phyloP scores from a whole-genome alignment of 2,888 invertebrate genomes.

The Clitarchus hookeri region DNA sequence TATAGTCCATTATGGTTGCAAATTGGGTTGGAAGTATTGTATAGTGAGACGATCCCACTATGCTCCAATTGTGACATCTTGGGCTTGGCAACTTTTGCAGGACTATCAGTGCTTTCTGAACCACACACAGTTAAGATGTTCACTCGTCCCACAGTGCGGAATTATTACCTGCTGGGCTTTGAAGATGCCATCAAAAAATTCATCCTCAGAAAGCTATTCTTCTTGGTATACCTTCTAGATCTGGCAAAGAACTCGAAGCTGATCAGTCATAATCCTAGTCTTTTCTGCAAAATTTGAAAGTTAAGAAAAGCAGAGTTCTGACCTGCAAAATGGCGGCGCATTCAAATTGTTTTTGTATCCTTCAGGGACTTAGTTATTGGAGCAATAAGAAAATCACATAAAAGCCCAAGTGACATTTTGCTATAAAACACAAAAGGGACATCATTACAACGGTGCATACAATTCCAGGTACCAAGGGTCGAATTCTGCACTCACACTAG shows the following conservation, averaged over 20 bases:
- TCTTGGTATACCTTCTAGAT: constrained; percentile 83
- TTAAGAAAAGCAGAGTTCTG: too few species aligned
- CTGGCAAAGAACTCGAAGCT: constrained; percentile 78
- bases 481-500: too few species aligned
- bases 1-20: constrained; percentile 92
- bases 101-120: constrained; percentile 75
- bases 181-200: constrained; percentile 74
- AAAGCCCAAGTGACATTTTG: too few species aligned
- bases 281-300: constrained; percentile 64
- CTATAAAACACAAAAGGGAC: too few species aligned
- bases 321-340: too few species aligned
- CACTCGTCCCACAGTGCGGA: constrained; percentile 66
- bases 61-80: constrained; percentile 78
- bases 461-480: too few species aligned
- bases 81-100: constrained; percentile 75
- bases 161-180: constrained; percentile 65
- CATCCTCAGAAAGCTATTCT: constrained; percentile 81
- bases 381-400: too few species aligned
- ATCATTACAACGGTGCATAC: too few species aligned
- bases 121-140: constrained; percentile 68
- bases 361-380: too few species aligned
- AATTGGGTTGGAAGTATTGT: constrained; percentile 85
- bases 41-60: constrained; percentile 72
- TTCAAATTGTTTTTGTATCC: too few species aligned
- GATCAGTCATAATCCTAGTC: constrained; percentile 87